Base-by-base conservation (phyloP, 2,797 vertebrate species). In the Danio tinwini region DNA sequence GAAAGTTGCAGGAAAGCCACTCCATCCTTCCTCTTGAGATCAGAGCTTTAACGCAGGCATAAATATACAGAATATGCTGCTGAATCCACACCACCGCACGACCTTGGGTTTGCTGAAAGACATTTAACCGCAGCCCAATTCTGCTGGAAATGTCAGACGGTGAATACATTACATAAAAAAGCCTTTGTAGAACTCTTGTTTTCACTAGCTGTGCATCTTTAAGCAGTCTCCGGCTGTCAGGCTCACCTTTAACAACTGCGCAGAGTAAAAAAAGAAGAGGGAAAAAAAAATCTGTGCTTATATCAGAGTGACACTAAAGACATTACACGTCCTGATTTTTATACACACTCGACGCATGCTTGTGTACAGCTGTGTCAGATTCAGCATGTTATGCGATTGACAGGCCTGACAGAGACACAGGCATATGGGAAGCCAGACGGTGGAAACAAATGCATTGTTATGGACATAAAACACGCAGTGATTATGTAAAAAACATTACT, bases 71-170 rank as follows among this genome's bases (percentile, higher is more conserved):
- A 82, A 68, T 42, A 50, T 53, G 52, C 55, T 59, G 56, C 50
- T 75, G 65, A 84, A 76, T 74, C 44, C 50, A 61, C 65, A 44
- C 19, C 45, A 52, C 21, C 19, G 44, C 49, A 16, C 19, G 76
- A 74, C 82, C 82, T 80, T 82, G 79, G 72, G 47, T 58, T 78
- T 78, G 71, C 45, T 65, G 13, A 71, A 76, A 76, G 37, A 55
- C 42, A 75, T 78, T 72, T 71, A 62, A 68, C 16, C 58, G 4
- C 47, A 80, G 67, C 19, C 64, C 44, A 59, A 49, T 52, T 76
- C 37, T 77, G 53, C 40, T 67, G 13, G n/a, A 82, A 82, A 75
- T 75, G 74, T 70, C 82, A 77, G 69, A 53, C 21, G 14, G 70
- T 74, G 59, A 82, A 61, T 42, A 49, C 19, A 78, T 50, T 83